phyloP scores from a whole-genome alignment of 1,140 invertebrate genomes.

The Drosophila kurseongensis region DNA sequence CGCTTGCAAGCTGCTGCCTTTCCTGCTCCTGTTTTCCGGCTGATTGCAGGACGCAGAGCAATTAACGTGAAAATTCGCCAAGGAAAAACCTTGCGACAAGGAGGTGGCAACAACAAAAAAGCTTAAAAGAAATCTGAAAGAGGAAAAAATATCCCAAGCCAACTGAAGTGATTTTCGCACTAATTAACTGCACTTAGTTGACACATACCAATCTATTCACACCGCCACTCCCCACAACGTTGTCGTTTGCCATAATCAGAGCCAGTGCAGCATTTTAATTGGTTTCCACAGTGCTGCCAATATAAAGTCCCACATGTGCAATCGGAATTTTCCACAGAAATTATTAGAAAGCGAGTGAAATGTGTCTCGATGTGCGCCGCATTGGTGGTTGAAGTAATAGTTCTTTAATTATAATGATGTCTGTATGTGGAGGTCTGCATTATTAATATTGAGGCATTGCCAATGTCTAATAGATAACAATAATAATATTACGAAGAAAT shows the following conservation, averaged over 20 bases:
- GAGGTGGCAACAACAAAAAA: conserved; percentile 20
- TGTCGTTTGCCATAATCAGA: conserved; percentile 74
- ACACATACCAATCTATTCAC: conserved; percentile 82
- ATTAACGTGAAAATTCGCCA: conserved; percentile 78
- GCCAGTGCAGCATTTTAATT: conserved; percentile 81
- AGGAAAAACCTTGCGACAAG: conserved; percentile 53
- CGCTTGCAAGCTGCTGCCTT: conserved; percentile 27
- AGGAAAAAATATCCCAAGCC: conserved; percentile 67
- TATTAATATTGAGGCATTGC: too few species aligned
- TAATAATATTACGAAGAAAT: too few species aligned
- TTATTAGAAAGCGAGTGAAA: conserved; percentile 81
- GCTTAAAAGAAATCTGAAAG: conserved; percentile 34
- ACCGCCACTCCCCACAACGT: conserved; percentile 30
- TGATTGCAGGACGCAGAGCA: conserved; percentile 70
- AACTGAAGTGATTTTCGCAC: conserved; percentile 83
- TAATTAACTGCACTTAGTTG: conserved; percentile 83
- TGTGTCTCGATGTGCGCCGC: conserved; percentile 21
- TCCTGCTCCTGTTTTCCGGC: conserved; percentile 46
- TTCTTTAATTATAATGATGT: too few species aligned
- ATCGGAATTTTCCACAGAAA: conserved; percentile 81
- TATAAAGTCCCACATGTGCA: conserved; percentile 82
- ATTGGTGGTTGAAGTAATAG: background rate
- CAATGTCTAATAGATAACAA: too few species aligned
- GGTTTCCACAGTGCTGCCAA: conserved; percentile 73
- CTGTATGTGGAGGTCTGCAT: too few species aligned